Evolutionary conservation across 2,113 vertebrate genomes (phyloP).

Genomic region (Ptychochromis oligacanthus): DNA sequence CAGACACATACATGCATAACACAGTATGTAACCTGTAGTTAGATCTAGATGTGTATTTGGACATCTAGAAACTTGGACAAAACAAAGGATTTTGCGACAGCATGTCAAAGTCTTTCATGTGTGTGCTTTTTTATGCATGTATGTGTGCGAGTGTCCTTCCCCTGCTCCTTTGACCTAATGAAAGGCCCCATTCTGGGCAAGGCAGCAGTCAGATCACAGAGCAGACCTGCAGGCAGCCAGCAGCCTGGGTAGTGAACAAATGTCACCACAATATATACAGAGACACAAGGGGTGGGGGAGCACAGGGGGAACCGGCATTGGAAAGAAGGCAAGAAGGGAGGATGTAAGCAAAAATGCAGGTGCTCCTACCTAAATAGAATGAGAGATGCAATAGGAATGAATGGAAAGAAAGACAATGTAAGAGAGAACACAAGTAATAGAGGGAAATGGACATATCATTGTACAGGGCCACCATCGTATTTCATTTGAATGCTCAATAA

Average conservation of each 20-base stretch:
- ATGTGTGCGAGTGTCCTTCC: constrained; percentile 18
- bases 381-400: neutral
- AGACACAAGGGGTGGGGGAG: neutral
- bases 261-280: constrained; percentile 65
- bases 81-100: neutral
- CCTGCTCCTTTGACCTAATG: constrained; percentile 61
- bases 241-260: constrained; percentile 74
- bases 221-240: constrained; percentile 71
- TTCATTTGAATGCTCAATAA: neutral
- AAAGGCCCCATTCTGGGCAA: constrained; percentile 66
- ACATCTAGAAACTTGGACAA: neutral
- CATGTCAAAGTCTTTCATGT: constrained; percentile 1
- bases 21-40: neutral
- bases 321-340: constrained; percentile 13
- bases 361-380: neutral
- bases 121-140: constrained; percentile 1
- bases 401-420: neutral
- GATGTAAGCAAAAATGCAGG: neutral
- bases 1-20: neutral
- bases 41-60: neutral
- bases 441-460: neutral
- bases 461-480: neutral
- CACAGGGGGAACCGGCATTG: constrained; percentile 3
- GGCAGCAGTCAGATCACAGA: constrained; percentile 76
- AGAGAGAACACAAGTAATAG: neutral